These are phyloP conservation scores for Semotilus atromaculatus DNA, from an alignment of 2,797 vertebrate species.

Conservation along the genomic window DNA sequence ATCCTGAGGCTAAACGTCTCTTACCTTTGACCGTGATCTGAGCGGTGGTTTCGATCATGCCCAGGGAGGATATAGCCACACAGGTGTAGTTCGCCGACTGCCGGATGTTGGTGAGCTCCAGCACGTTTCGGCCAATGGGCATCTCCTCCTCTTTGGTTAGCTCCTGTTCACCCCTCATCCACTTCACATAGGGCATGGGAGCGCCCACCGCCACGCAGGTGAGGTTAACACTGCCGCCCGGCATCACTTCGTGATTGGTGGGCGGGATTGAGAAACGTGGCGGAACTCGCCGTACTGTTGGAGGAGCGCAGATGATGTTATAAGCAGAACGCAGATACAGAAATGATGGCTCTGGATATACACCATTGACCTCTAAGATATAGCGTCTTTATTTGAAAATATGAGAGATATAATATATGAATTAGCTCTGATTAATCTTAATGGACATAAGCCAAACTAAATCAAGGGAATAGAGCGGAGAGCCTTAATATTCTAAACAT, in stretches of 20 bases:
- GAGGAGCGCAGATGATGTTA: conserved; percentile 67
- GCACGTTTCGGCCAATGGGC: conserved; percentile 92
- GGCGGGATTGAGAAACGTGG: conserved; percentile 99
- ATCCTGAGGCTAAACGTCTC: conserved; percentile 24
- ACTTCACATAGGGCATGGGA: conserved; percentile 97
- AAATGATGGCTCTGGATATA: conserved; percentile 51
- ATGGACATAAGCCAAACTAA: conserved; percentile 16
- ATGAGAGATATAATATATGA: not conserved
- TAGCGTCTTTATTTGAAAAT: not conserved
- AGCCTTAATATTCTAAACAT: not conserved
- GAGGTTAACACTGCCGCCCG: conserved; percentile 94
- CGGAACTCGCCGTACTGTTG: conserved; percentile 94
- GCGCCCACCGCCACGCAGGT: conserved; percentile 96
- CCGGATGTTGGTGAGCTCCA: conserved; percentile 90
- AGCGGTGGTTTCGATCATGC: conserved; percentile 92
- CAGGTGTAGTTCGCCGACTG: conserved; percentile 96
- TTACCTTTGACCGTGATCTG: conserved; percentile 97
- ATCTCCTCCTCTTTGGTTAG: conserved; percentile 94
- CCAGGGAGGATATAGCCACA: conserved; percentile 93
- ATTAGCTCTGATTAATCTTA: conserved; percentile 4
- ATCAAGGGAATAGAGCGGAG: not conserved
- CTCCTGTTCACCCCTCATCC: conserved; percentile 88
- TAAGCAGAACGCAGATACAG: not conserved
- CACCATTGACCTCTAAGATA: not conserved
- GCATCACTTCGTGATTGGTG: conserved; percentile 96